Evolutionary conservation across 2,113 vertebrate species (phyloP).

Genomic region (Dicrurus megarhynchus): DNA sequence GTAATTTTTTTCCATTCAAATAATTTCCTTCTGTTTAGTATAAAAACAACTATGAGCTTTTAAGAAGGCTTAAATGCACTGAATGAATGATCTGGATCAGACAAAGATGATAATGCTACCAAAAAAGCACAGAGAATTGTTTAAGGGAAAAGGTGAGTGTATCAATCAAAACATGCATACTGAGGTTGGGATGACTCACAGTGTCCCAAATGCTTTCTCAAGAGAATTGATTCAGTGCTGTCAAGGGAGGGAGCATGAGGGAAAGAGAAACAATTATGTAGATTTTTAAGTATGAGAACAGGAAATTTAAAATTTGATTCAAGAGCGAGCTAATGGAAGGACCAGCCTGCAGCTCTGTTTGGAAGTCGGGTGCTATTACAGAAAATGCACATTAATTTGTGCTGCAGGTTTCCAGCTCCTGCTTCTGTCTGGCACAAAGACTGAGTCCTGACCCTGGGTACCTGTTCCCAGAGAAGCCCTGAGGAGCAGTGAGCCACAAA

Average conservation of each 20-base stretch:
- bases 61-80: background rate
- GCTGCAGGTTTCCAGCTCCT: background rate
- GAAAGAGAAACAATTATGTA: background rate
- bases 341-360: background rate
- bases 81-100: background rate
- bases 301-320: slow-evolving; percentile 7
- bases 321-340: background rate
- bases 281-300: background rate
- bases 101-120: background rate
- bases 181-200: background rate
- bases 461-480: background rate
- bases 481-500: background rate
- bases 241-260: background rate
- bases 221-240: background rate
- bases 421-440: background rate
- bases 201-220: background rate
- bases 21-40: background rate
- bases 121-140: background rate
- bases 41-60: background rate
- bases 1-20: background rate
- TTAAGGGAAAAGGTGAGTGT: background rate
- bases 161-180: background rate
- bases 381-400: background rate
- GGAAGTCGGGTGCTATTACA: background rate
- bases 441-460: background rate